phyloP scores from a whole-genome alignment of 2,113 vertebrate genomes.

The Eupsittula cactorum region DNA sequence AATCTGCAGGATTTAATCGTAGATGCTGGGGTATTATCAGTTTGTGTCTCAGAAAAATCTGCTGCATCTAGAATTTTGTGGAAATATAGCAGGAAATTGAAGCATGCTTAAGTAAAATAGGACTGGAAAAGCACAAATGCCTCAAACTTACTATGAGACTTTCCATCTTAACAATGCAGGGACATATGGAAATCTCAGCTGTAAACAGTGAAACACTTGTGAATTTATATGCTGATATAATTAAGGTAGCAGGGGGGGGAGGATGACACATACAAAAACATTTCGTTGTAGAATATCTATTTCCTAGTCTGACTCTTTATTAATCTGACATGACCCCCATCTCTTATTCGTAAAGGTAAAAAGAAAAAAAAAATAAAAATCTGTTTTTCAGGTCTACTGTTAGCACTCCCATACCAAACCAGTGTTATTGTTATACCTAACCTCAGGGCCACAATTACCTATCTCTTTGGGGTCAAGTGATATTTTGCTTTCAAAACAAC shows the following conservation, averaged over 20 bases:
- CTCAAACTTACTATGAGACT: background rate
- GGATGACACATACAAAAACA: background rate
- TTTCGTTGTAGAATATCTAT: background rate
- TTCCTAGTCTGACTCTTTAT: too few species aligned
- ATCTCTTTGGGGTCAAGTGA: background rate
- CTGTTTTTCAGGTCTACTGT: background rate
- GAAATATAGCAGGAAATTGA: background rate
- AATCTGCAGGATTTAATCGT: background rate
- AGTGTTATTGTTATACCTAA: background rate
- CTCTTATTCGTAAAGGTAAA: too few species aligned
- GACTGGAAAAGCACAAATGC: background rate
- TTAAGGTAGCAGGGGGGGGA: background rate
- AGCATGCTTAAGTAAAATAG: background rate
- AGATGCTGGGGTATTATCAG: background rate
- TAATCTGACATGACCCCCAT: too few species aligned
- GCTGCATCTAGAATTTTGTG: background rate
- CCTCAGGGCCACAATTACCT: background rate
- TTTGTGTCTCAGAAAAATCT: background rate
- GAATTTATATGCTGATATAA: background rate
- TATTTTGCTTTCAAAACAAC: constrained; percentile 47
- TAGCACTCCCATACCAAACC: background rate
- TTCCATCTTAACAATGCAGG: background rate
- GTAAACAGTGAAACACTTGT: background rate
- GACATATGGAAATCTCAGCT: background rate
- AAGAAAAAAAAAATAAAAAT: background rate